phyloP scores from a whole-genome alignment of 1,140 invertebrate species.

The Pseudomyrmex pallidus region DNA sequence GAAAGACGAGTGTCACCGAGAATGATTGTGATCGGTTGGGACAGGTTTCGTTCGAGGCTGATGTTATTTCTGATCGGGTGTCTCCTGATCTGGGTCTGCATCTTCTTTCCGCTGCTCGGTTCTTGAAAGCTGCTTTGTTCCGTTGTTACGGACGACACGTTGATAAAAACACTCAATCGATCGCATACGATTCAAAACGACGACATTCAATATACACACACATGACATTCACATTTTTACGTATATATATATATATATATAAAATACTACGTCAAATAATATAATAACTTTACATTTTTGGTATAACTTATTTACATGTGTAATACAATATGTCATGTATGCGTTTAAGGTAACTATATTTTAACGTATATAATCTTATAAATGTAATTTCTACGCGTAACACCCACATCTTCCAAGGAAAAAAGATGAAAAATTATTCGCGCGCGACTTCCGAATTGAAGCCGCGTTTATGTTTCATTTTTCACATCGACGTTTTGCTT shows the following conservation, averaged over 20 bases:
- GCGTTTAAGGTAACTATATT: no score
- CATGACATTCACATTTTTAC: slow-evolving; percentile 38
- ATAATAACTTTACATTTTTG: slow-evolving; percentile 58
- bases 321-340: slow-evolving; percentile 49
- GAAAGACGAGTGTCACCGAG: slow-evolving; percentile 55
- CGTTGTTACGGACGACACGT: no score
- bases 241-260: slow-evolving; percentile 33
- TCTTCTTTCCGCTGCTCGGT: slow-evolving; percentile 81
- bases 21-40: slow-evolving; percentile 81
- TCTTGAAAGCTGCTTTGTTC: slow-evolving; percentile 6
- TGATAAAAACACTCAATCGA: background rate
- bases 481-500: no score
- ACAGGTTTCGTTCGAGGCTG: slow-evolving; percentile 78
- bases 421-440: no score
- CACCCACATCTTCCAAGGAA: no score
- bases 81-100: slow-evolving; percentile 80
- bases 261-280: slow-evolving; percentile 41
- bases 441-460: no score
- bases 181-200: slow-evolving; percentile 15
- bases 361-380: no score
- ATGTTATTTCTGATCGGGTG: slow-evolving; percentile 77
- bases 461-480: no score
- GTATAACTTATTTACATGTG: slow-evolving; percentile 54
- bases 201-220: slow-evolving; percentile 36
- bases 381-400: no score